Evolutionary conservation across 2,888 invertebrate genomes (phyloP).

Genomic region (Notodonta dromedarius): DNA sequence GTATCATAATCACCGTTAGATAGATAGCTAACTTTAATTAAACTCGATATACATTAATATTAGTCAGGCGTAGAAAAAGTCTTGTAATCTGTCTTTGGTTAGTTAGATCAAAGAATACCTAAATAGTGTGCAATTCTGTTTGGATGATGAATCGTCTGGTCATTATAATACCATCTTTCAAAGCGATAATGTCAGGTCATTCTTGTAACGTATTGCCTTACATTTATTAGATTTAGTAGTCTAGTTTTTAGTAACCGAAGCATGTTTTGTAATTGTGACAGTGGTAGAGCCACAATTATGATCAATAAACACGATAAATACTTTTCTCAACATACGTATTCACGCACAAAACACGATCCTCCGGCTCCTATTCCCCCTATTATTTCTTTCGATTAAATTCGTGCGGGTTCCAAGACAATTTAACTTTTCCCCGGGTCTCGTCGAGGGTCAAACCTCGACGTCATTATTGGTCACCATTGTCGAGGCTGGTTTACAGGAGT

Average conservation of each 20-base stretch:
- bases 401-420: too few species aligned
- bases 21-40: conserved; percentile 28
- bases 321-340: too few species aligned
- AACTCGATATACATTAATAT: conserved; percentile 28
- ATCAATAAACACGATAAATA: too few species aligned
- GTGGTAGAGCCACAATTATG: background rate
- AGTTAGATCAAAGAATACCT: conserved; percentile 2
- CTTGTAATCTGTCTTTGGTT: conserved; percentile 10
- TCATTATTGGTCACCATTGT: too few species aligned
- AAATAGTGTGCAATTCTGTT: conserved; percentile 7
- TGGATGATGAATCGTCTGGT: conserved; percentile 30
- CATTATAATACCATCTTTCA: conserved; percentile 30
- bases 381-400: too few species aligned
- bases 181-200: conserved; percentile 19
- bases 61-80: conserved; percentile 11
- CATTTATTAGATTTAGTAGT: background rate
- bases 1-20: conserved; percentile 17
- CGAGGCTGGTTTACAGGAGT: too few species aligned
- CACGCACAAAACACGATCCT: too few species aligned
- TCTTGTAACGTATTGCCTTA: background rate
- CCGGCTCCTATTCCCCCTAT: too few species aligned
- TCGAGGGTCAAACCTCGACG: too few species aligned
- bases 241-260: background rate
- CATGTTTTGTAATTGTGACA: background rate
- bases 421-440: too few species aligned